phyloP scores from a whole-genome alignment of 2,113 vertebrate species.

The Monarcha castaneiventris region DNA sequence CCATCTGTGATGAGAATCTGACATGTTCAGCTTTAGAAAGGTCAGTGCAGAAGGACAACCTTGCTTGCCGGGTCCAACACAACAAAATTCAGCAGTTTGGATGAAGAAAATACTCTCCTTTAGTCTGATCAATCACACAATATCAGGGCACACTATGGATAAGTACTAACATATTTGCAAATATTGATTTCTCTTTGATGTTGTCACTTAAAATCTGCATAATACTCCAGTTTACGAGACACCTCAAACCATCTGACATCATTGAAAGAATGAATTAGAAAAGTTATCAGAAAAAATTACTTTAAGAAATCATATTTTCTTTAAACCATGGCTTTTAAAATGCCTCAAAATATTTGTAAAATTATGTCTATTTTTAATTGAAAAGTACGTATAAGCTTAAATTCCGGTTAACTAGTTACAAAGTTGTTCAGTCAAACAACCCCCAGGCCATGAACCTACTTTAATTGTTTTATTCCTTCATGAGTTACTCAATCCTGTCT shows the following conservation, averaged over 20 bases:
- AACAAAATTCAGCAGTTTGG: not conserved
- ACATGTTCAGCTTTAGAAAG: slow-evolving; percentile 16
- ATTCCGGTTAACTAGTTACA: not conserved
- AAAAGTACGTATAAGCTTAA: not conserved
- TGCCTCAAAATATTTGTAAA: not conserved
- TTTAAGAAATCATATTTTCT: not conserved
- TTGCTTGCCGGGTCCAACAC: not conserved
- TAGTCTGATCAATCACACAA: not conserved
- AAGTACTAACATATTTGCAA: not conserved
- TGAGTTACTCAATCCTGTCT: not conserved
- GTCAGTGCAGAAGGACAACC: slow-evolving; percentile 13
- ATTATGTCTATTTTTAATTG: not conserved
- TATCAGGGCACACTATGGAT: not conserved
- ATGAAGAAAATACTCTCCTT: not conserved
- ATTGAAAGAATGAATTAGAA: not conserved
- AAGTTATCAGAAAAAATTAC: not conserved
- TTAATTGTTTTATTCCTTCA: not conserved
- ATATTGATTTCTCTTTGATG: not conserved
- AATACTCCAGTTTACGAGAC: not conserved
- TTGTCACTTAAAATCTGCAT: not conserved
- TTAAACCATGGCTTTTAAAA: not conserved
- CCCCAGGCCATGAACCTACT: not conserved
- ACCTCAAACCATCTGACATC: not conserved
- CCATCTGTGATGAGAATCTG: slow-evolving; percentile 25
- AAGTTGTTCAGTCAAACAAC: not conserved